Base-by-base conservation (phyloP, 2,113 vertebrate genomes). In the Pygoscelis antarcticus region DNA sequence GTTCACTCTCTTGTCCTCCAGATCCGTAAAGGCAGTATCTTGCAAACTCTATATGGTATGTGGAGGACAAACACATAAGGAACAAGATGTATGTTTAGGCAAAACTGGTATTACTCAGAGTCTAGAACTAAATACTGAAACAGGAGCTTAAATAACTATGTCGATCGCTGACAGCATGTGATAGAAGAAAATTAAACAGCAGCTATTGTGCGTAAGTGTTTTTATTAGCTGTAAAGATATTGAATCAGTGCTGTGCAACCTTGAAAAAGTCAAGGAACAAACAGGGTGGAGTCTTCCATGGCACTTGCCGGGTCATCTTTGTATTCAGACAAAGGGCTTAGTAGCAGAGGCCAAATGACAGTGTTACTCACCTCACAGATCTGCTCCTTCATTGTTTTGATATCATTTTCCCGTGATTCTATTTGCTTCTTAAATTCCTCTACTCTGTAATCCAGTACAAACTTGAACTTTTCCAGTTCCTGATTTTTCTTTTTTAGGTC, bases 401-500 rank as follows among this genome's bases (percentile, higher is more conserved):
- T 98, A 66, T 99, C 98, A 3, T 98, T 99, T 92, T 99, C 98
- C 60, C 98, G 98, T 27, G 99, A 98, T 85, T 99, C 98, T 42
- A 98, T 98, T 96, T 99, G 98, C 69, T 98, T 99, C 95, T 98
- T 98, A 83, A 99, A 95, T 27, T 99, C 99, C 27, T 98, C 98
- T 93, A 98, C 98, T 97, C 98, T 99, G 94, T 98, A 98, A 95
- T 99, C 98, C 14, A 99, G 97, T 72, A 99, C 97, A 96, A 99
- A 99, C 93, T 98, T 99, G 78, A 99, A 97, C 95, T 99, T 99
- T 96, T 99, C 99, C 86, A 99, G 98, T 52, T 99, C 98, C 91
- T 99, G 98, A 87, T 99, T 99, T 98, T 99, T 99, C 96, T 98
- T 99, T 97, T 99, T 99, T 83, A 99, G 87, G 16, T 98, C 98